phyloP scores from a whole-genome alignment of 2,113 vertebrate genomes.

The Peromyscus leucopus region DNA sequence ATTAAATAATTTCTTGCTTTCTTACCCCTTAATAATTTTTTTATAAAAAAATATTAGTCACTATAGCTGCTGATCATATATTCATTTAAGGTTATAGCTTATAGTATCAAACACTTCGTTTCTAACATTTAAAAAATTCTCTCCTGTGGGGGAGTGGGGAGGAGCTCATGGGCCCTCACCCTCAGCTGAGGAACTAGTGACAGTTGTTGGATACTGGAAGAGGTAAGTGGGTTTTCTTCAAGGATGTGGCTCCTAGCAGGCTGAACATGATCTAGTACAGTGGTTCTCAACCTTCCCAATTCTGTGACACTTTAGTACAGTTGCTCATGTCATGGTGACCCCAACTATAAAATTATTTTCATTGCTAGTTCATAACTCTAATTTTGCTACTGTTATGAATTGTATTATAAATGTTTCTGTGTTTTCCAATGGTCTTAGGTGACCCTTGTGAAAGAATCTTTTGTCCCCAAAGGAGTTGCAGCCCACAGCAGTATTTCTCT shows the following conservation, averaged over 20 bases:
- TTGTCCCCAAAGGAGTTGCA: background rate
- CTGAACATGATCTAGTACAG: background rate
- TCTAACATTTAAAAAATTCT: slow-evolving; percentile 28
- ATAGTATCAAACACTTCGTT: slow-evolving; percentile 43
- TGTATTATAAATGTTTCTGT: background rate
- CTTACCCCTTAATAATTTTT: background rate
- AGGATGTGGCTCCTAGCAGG: background rate
- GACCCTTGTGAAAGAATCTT: background rate
- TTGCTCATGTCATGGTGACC: background rate
- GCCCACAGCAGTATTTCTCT: background rate
- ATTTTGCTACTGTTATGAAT: background rate
- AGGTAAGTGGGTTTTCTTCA: background rate
- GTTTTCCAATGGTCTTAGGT: background rate
- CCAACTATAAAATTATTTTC: background rate
- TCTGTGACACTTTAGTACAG: background rate
- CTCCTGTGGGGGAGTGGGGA: background rate
- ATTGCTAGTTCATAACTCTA: background rate
- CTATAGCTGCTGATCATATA: background rate
- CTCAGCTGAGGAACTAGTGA: background rate
- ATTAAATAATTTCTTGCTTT: background rate
- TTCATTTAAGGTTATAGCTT: slow-evolving; percentile 23
- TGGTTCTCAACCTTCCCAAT: background rate
- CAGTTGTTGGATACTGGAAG: background rate
- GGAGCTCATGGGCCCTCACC: no score
- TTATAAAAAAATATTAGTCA: slow-evolving; percentile 22